These are phyloP conservation scores for Nomada fabriciana DNA, from an alignment of 2,888 invertebrate genomes.

Conservation along the genomic window DNA sequence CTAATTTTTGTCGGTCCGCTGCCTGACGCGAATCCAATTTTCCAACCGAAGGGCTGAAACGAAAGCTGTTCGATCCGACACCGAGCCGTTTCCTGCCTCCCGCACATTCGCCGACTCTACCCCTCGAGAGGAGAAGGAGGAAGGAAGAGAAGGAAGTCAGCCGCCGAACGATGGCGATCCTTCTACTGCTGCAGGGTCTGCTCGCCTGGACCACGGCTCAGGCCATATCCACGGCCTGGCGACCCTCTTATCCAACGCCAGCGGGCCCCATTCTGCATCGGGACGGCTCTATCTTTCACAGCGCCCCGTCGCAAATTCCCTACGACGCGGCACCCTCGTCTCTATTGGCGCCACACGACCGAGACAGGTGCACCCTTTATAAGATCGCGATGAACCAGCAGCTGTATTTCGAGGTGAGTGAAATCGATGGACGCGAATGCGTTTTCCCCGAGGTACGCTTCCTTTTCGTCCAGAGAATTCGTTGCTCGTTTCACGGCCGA, in stretches of 20 bases:
- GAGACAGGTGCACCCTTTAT: constrained; percentile 88
- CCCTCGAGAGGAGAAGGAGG: constrained; percentile 20
- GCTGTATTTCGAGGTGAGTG: constrained; percentile 85
- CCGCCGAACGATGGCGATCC: constrained; percentile 42
- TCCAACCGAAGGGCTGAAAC: constrained; percentile 20
- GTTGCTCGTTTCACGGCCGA: constrained; percentile 47
- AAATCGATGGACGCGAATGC: background rate
- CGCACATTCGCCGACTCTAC: too few species aligned
- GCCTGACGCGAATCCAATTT: constrained; percentile 14
- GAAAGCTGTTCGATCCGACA: constrained; percentile 15
- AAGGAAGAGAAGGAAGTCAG: constrained; percentile 14
- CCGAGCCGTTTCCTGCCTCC: background rate
- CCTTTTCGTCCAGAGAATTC: constrained; percentile 32
- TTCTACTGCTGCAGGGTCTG: constrained; percentile 46
- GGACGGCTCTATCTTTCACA: constrained; percentile 68
- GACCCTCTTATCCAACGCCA: constrained; percentile 71
- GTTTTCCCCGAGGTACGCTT: background rate
- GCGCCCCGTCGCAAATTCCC: constrained; percentile 32
- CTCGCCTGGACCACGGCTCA: constrained; percentile 46
- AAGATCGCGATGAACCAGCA: constrained; percentile 90
- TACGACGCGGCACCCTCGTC: constrained; percentile 56
- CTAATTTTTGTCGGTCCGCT: constrained; percentile 41
- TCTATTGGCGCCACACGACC: constrained; percentile 63
- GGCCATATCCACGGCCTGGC: constrained; percentile 77
- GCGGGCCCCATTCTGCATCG: constrained; percentile 75